phyloP scores from a whole-genome alignment of 53 echinoderm and acorn worm genomes.

The Hippasteria phrygiana region DNA sequence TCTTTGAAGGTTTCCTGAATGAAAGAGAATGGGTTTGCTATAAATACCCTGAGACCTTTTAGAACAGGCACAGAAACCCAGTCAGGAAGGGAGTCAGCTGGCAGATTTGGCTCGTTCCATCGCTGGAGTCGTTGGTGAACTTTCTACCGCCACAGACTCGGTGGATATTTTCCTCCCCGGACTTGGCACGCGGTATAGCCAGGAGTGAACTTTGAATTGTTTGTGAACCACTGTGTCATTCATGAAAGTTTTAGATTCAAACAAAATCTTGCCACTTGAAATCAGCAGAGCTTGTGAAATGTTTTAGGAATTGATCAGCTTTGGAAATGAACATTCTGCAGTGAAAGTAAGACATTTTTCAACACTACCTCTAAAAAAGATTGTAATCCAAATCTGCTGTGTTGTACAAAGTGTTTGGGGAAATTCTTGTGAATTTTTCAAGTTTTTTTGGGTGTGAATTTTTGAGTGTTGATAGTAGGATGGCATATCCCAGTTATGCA shows the following conservation, averaged over 20 bases:
- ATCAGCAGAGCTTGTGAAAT: background rate
- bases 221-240: background rate
- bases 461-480: background rate
- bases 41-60: conserved; percentile 27
- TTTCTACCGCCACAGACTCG: background rate
- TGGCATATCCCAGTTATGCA: conserved; percentile 59
- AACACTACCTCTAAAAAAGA: background rate
- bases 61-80: background rate
- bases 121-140: background rate
- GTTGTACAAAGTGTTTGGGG: too few species aligned
- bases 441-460: background rate
- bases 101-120: background rate
- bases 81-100: conserved; percentile 24
- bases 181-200: background rate
- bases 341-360: background rate
- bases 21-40: conserved; percentile 43
- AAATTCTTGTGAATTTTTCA: background rate
- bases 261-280: background rate
- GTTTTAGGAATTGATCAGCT: background rate
- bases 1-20: conserved; percentile 8
- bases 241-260: background rate
- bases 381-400: background rate
- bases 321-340: background rate
- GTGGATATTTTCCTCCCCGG: background rate
- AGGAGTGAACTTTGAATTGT: background rate